Percentiles rank a stretch among this genome's conserved stretches.
phyloP scores from a whole-genome alignment of 2,113 vertebrate genomes.

The Pachypanchax playfairii region DNA sequence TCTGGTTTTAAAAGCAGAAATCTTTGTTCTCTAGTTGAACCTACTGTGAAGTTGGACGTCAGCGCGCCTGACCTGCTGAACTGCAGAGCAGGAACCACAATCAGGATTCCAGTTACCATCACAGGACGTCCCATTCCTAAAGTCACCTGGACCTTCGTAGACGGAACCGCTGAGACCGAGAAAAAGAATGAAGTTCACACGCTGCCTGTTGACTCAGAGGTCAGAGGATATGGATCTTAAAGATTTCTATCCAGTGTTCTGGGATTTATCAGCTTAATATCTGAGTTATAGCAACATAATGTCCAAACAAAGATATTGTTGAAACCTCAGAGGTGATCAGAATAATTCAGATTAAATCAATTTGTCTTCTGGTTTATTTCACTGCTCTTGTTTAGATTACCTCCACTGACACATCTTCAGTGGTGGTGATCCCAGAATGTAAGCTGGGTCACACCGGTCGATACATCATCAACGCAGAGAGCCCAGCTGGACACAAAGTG shows the following conservation, averaged over 20 bases:
- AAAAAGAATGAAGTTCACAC: slow-evolving; percentile 91
- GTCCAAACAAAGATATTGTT: neutral
- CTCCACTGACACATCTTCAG: slow-evolving; percentile 85
- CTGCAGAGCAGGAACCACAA: slow-evolving; percentile 85
- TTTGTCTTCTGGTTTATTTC: too few relatives aligned
- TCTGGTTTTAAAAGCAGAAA: neutral
- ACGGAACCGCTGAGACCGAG: slow-evolving; percentile 88
- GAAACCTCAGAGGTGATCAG: neutral
- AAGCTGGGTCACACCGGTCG: slow-evolving; percentile 90
- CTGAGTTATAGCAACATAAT: neutral
- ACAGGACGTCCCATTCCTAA: slow-evolving; percentile 90
- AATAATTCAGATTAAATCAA: neutral
- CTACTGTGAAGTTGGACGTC: slow-evolving; percentile 86
- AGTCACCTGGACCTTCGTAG: slow-evolving; percentile 91
- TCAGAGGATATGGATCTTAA: slow-evolving; percentile 73
- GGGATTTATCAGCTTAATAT: too few relatives aligned
- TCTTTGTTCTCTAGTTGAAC: slow-evolving; percentile 83
- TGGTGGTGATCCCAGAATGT: slow-evolving; percentile 84
- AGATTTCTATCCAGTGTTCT: too few relatives aligned
- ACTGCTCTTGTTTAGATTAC: slow-evolving; percentile 78
- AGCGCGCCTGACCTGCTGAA: slow-evolving; percentile 85
- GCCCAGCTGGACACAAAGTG: slow-evolving; percentile 92
- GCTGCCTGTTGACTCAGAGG: slow-evolving; percentile 91
- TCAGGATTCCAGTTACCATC: slow-evolving; percentile 88
- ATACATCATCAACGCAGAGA: slow-evolving; percentile 93